Percentiles rank a stretch among this genome's conserved stretches.
phyloP scores from a whole-genome alignment of 92 coral and sea anemone species.

The Heteractis magnifica region DNA sequence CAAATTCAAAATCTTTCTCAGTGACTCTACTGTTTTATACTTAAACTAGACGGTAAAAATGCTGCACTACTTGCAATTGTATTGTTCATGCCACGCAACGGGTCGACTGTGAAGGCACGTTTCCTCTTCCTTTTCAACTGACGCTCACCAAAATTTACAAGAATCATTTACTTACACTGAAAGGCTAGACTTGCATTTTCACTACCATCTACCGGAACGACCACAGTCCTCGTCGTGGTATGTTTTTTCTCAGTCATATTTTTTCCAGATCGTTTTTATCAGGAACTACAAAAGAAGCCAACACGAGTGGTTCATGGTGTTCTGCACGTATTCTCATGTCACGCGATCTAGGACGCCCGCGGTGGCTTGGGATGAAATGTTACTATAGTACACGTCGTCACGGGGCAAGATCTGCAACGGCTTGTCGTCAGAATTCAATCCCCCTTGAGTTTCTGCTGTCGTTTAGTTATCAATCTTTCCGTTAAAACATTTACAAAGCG shows the following conservation, averaged over 20 bases:
- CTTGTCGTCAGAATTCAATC: too few species aligned
- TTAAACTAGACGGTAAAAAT: too few species aligned
- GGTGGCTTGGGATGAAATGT: too few species aligned
- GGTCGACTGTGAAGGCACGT: not conserved
- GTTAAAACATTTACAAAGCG: too few species aligned
- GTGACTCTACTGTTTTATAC: too few species aligned
- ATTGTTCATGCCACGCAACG: not conserved
- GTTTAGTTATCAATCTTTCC: too few species aligned
- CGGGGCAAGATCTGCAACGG: too few species aligned
- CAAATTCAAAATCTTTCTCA: too few species aligned
- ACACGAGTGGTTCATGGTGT: not conserved
- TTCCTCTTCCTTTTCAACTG: not conserved
- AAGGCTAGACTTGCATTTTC: slow-evolving; percentile 68
- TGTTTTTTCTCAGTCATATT: slow-evolving; percentile 20
- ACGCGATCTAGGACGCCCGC: not conserved
- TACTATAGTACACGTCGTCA: too few species aligned
- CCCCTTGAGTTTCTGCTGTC: too few species aligned
- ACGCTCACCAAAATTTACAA: not conserved
- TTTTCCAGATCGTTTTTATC: not conserved
- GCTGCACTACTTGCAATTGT: too few species aligned
- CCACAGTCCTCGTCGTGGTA: slow-evolving; percentile 31
- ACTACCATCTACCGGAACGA: slow-evolving; percentile 78
- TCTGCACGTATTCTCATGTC: not conserved
- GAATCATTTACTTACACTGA: slow-evolving; percentile 51
- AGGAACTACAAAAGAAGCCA: not conserved